Evolutionary conservation across 2,888 invertebrate species (phyloP), one percentile per base, ranked within the genome.

Genomic region (Standfussiana lucernea): DNA sequence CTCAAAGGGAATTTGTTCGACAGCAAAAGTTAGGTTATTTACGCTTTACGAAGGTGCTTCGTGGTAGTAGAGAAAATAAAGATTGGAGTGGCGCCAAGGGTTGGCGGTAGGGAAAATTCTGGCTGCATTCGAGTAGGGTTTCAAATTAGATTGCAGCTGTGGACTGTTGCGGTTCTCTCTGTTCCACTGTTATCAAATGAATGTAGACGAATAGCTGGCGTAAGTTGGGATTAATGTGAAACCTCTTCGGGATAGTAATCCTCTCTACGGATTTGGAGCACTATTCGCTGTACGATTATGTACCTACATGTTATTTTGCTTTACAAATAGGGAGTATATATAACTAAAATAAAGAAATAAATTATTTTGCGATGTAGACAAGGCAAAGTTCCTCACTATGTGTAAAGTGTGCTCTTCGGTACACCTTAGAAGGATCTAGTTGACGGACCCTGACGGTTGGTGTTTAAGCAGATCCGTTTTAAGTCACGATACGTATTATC

Each of bases 41-140:
- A 93, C 89, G 92, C 86, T 90, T 84, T 79, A 85, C 83, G 90
- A 89, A 92, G 91, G 91, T 91, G 90, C 87, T 91, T 90, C 89
- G 91, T 90, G 85, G 89, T 82, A 87, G 89, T 85, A 84, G 89
- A 89, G 89, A 91, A 92, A 93, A 93, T 93, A 93, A 93, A 92
- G 90, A 90, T 94, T 94, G 94, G 94, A 94, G 88, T 84, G 86
- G 88, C 85, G 94, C 94, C 95, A 95, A 92, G 85, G 88, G 88
- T 84, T 69, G 69, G 79, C 73, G 80, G 89, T 85, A 82, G 87
- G 89, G 88, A 90, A 92, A 91, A 91, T 91, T 89, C 88, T 88
- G 87, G 86, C 90, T 92, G 91, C 91, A 91, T 89, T 90, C 87
- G 88, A 90, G 87, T 88, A 89, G 89, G 90, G 87, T 90, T 92